Evolutionary conservation across 2,888 invertebrate species (phyloP).

Genomic region (Tachystola acroxantha): DNA sequence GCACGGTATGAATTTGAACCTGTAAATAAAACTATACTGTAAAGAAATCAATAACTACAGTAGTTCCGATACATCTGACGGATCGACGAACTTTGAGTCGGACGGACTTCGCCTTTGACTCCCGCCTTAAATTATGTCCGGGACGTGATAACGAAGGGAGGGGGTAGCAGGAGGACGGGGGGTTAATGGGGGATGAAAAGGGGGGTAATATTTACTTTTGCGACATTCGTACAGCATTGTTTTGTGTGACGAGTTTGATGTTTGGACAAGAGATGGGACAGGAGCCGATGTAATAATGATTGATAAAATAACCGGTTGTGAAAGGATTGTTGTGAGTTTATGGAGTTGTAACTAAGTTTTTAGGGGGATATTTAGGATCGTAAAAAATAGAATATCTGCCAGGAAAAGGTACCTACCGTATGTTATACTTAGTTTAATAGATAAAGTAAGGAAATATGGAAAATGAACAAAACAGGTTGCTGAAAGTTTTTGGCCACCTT

Average conservation of each 20-base stretch:
- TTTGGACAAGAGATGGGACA: slow-evolving; percentile 10
- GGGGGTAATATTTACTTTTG: slow-evolving; percentile 45
- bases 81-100: slow-evolving; percentile 11
- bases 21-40: no score
- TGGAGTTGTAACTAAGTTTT: no score
- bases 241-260: slow-evolving; percentile 18
- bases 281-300: no score
- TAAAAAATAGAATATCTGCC: no score
- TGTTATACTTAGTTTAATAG: no score
- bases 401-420: no score
- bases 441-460: no score
- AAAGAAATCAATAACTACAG: slow-evolving; percentile 7
- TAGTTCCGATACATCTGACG: slow-evolving; percentile 12
- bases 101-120: slow-evolving; percentile 31
- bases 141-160: slow-evolving; percentile 64
- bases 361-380: no score
- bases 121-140: slow-evolving; percentile 70
- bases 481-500: no score
- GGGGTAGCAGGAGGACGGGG: slow-evolving; percentile 14
- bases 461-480: no score
- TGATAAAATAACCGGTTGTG: slow-evolving; percentile 6
- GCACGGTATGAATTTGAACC: no score
- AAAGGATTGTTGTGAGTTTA: no score
- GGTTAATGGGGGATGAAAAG: slow-evolving; percentile 5
- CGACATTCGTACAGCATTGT: slow-evolving; percentile 39